Evolutionary conservation across 2,888 invertebrate genomes (phyloP), one percentile per base, ranked within the genome.

Genomic region (Lepidocyrtoides sp.): DNA sequence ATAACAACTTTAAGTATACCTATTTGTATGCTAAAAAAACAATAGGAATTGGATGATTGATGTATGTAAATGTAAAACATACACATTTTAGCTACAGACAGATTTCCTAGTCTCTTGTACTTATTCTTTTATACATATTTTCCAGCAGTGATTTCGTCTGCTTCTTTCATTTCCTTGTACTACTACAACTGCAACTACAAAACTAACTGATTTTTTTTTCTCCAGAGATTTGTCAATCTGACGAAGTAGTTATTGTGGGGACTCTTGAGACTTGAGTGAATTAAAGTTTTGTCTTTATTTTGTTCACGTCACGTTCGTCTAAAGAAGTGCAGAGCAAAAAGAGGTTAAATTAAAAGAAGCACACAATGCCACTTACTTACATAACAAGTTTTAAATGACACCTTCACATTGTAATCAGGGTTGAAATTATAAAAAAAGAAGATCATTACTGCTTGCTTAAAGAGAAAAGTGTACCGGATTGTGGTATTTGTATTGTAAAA

Each of bases 201-300:
- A 60, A n/a, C 51, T 54, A 26, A 48, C 51, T 63, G 66, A 88
- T 89, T 83, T 89, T 75, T 81, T 83, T 23, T n/a, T 26, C 89
- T 82, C 89, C 17, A 8, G 89, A 82, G 89, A 72, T 12, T 72
- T 72, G 89, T 89, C 82, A 82, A 44, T 72, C 69, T 89, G 77
- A 63, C 63, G 83, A 23, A 36, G 82, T 48, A 66, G 83, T 51
- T 63, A 63, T 48, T 60, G 63, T 66, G 84, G 41, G 41, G 54
- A 63, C 89, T 63, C 89, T 41, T 23, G 89, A 83, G 89, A 84
- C 57, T 51, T 44, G 63, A 84, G 14, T 26, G 84, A 89, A 89
- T 89, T 89, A 89, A 89, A 89, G 83, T 84, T 89, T 86, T 89
- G 83, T 89, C 89, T 84, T 77, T 69, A 81, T 81, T 81, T 81